Conservation (phyloP, 1,140 invertebrate genomes). For the Apis laboriosa region DNA sequence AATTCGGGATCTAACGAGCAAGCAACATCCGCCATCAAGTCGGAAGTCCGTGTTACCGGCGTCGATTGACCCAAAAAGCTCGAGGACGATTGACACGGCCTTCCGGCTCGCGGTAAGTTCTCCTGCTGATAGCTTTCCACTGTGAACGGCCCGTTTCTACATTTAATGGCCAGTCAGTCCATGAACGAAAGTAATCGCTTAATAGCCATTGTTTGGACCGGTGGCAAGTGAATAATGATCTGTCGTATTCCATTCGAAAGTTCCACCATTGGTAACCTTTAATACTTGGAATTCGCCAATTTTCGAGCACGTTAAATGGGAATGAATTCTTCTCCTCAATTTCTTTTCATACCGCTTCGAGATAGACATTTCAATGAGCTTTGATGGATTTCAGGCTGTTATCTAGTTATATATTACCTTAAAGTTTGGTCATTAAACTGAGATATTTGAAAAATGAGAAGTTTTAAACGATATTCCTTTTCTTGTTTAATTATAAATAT, state of each 20-base stretch:
- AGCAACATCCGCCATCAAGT: background rate
- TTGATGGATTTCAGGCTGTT: too few relatives aligned
- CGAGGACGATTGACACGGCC: conserved; percentile 31
- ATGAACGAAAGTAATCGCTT: conserved; percentile 23
- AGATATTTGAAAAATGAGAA: too few relatives aligned
- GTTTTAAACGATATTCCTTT: too few relatives aligned
- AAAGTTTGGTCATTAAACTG: too few relatives aligned
- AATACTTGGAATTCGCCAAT: background rate
- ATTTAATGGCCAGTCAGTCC: conserved; percentile 44
- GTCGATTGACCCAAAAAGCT: conserved; percentile 44
- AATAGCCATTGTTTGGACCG: conserved; percentile 51
- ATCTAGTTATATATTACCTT: too few relatives aligned
- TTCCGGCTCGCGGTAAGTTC: conserved; percentile 12
- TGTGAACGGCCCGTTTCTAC: conserved; percentile 48
- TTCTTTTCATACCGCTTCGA: background rate
- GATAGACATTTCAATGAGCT: background rate
- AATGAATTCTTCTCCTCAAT: background rate
- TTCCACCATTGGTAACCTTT: conserved; percentile 1
- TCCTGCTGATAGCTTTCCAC: conserved; percentile 47
- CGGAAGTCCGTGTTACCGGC: conserved; percentile 16
- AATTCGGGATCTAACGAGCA: conserved; percentile 14
- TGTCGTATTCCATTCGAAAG: background rate
- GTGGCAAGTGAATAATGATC: conserved; percentile 41
- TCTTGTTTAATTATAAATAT: too few relatives aligned
- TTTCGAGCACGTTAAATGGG: background rate